These are phyloP conservation scores for Megaptera novaeangliae DNA, from an alignment of 2,113 vertebrate genomes.

Conservation along the genomic window DNA sequence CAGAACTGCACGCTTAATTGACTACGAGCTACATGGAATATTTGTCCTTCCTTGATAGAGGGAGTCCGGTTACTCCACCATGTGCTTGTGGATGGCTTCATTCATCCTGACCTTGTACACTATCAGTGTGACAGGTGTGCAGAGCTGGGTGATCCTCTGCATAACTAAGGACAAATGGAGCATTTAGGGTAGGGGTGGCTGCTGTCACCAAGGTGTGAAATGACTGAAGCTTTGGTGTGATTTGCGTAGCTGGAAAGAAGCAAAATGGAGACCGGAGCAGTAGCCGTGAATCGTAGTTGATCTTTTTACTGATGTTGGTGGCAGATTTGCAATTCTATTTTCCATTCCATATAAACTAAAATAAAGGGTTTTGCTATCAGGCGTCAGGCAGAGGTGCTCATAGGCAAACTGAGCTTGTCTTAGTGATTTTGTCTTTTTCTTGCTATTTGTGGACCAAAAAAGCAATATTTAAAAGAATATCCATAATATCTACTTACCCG, in stretches of 20 bases:
- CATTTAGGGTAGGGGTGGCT: background rate
- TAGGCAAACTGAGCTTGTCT: background rate
- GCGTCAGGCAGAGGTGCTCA: background rate
- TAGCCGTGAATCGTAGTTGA: background rate
- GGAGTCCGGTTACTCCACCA: background rate
- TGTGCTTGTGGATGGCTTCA: background rate
- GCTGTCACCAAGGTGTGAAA: slow-evolving; percentile 30
- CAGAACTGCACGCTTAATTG: background rate
- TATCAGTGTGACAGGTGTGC: slow-evolving; percentile 10
- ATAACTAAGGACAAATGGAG: slow-evolving; percentile 27
- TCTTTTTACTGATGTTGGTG: background rate
- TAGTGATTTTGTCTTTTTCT: background rate
- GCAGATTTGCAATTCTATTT: background rate
- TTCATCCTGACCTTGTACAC: slow-evolving; percentile 39
- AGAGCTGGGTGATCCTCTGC: slow-evolving; percentile 22
- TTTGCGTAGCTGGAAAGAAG: slow-evolving; percentile 37
- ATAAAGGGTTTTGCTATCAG: background rate
- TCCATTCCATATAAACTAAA: background rate
- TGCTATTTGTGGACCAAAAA: background rate
- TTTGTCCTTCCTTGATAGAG: slow-evolving; percentile 16
- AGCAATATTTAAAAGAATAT: background rate
- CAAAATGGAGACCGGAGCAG: background rate
- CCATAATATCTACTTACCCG: background rate
- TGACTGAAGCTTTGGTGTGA: background rate
- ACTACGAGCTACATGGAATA: background rate